Base-by-base conservation (phyloP, 2,888 invertebrate species). In the Malacosoma neustria region DNA sequence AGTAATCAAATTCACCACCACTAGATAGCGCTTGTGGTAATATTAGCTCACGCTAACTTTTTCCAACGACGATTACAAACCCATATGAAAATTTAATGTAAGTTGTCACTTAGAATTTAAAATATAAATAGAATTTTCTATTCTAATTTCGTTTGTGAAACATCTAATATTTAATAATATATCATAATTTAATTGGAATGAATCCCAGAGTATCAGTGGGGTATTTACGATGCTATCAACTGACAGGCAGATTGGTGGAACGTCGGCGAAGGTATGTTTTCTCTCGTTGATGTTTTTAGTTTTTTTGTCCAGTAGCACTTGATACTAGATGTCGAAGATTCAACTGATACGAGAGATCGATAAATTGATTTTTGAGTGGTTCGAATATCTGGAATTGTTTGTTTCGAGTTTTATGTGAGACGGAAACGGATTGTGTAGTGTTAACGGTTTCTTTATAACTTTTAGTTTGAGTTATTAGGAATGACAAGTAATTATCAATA, bases 181-280 rank as follows among this genome's bases (percentile, higher is more conserved):
- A n/a, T n/a, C n/a, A n/a, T n/a, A n/a, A n/a, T n/a, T n/a, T n/a
- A n/a, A n/a, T n/a, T 22, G 22, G 22, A 22, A 22, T 22, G 22
- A 9, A 22, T 2, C 4, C 22, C 22, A 5, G 9, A 22, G 22
- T 9, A 22, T n/a, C n/a, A n/a, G 22, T 22, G 9, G 22, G n/a
- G 22, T 57, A 53, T 51, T 54, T 49, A 51, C 50, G 75, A 74
- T 76, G 48, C 49, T 67, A 72, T 73, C 72, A 48, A 34, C 50
- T 67, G 72, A 70, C 69, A 61, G 62, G 22, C 48, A 48, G 46
- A 35, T 35, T 42, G 41, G 39, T 39, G 40, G 43, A 40, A 46
- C 40, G 46, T 45, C 57, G 54, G 52, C 49, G 54, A 47, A 57
- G 46, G 62, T 66, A 69, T 64, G 57, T 48, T 52, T 43, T 46